A percentile compares a stretch with the other conserved stretches of the same genome.
phyloP scores from a whole-genome alignment of 2,888 invertebrate genomes.

The Cephus sareptanus region DNA sequence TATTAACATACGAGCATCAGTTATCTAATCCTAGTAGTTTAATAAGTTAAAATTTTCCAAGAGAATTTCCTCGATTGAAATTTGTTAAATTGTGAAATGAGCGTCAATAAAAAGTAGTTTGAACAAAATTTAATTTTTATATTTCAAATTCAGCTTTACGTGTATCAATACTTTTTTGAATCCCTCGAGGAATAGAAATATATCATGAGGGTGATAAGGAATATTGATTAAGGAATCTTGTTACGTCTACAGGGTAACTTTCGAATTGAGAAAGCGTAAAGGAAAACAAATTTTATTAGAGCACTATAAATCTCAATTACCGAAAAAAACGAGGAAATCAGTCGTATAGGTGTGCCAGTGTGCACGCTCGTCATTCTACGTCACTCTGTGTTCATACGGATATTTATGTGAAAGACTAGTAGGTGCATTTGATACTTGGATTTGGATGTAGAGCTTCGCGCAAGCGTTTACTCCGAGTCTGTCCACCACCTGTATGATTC shows the following conservation, averaged over 20 bases:
- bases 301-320: background rate
- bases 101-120: no score
- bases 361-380: background rate
- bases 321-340: background rate
- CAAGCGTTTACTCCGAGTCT: constrained; percentile 8
- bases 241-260: background rate
- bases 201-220: background rate
- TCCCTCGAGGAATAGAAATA: background rate
- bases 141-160: background rate
- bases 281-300: background rate
- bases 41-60: no score
- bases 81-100: no score
- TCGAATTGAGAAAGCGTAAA: background rate
- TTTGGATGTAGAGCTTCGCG: constrained; percentile 4
- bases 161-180: background rate
- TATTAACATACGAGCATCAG: no score
- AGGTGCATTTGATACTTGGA: background rate
- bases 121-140: background rate
- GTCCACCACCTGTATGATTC: constrained; percentile 18
- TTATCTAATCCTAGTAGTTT: no score
- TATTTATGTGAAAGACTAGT: background rate
- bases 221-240: background rate
- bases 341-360: background rate
- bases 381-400: background rate
- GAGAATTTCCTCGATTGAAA: no score